phyloP scores from a whole-genome alignment of 2,113 vertebrate species.

The Microcebus ravelobensis region DNA sequence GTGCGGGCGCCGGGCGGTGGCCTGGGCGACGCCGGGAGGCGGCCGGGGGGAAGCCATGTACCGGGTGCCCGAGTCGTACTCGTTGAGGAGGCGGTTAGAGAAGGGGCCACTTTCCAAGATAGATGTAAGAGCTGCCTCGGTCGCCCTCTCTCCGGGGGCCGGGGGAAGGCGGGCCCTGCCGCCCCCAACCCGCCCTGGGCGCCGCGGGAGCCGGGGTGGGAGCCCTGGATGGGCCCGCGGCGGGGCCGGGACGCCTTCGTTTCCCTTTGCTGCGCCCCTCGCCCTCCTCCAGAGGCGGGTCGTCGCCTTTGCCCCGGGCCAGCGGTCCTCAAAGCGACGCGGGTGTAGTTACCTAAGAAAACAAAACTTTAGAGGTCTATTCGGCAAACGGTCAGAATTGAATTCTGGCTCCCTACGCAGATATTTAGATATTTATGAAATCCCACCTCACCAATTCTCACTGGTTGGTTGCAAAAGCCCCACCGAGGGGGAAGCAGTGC shows the following conservation, averaged over 20 bases:
- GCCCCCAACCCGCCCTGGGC: background rate
- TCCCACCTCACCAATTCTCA: background rate
- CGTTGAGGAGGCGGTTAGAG: background rate
- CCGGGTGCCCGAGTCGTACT: background rate
- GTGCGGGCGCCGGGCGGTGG: background rate
- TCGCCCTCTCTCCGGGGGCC: background rate
- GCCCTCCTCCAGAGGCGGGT: fast-evolving
- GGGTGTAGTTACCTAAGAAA: background rate
- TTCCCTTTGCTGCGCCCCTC: background rate
- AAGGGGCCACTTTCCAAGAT: fast-evolving
- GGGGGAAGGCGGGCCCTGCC: background rate
- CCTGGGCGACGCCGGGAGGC: background rate
- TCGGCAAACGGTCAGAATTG: background rate
- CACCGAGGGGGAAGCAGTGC: background rate
- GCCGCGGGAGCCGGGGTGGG: background rate
- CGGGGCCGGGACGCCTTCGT: background rate
- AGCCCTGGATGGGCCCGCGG: background rate
- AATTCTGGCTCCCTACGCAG: background rate
- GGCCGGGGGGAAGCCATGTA: fast-evolving
- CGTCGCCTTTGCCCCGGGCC: background rate
- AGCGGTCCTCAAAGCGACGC: fast-evolving
- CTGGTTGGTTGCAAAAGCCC: background rate
- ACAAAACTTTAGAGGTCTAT: background rate
- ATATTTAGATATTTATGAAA: background rate
- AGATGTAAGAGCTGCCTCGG: slow-evolving; percentile 21